Evolutionary conservation across 2,888 invertebrate genomes (phyloP), one percentile per base, ranked within the genome.

Genomic region (Xestia rhomboidea): DNA sequence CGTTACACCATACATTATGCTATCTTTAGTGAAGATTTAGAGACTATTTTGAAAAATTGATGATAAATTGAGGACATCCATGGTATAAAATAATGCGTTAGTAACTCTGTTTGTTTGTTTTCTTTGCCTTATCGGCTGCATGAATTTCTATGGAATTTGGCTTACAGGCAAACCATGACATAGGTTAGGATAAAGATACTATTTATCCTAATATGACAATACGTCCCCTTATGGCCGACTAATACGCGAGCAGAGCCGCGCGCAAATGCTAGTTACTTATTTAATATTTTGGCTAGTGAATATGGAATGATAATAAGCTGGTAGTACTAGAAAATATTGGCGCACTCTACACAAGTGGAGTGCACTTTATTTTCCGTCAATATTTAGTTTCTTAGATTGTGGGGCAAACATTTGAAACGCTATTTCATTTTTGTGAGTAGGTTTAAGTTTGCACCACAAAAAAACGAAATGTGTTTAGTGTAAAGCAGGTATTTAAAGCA

Each of bases 341-440:
- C 10, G 63, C 73, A 83, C 62, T 64, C 62, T 57, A 41, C 60
- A 66, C 30, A 46, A 77, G 70, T 57, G 68, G 60, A 30, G 67
- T 64, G 80, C 78, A 78, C 72, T 79, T 78, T 66, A 73, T 66
- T 66, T 80, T 66, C 18, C 24, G 49, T 64, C 63, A 74, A 68
- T 75, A 68, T 74, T 81, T 27, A 57, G 57, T 54, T 54, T 68
- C 34, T 51, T 44, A 80, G 27, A 72, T 80, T 51, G 64, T 27
- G 49, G 34, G 27, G 54, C 21, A 57, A 66, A 57, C n/a, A 41
- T 64, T 69, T 54, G 24, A 46, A 70, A 54, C 7, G 38, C 5
- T 62, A 13, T 60, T 49, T 57, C 38, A 46, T 21, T 21, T 34
- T 21, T 68, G 21, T n/a, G 21, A 34, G 10, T n/a, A 27, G 27